These are phyloP conservation scores for Hybognathus amarus DNA, from an alignment of 2,797 vertebrate species.

Conservation along the genomic window DNA sequence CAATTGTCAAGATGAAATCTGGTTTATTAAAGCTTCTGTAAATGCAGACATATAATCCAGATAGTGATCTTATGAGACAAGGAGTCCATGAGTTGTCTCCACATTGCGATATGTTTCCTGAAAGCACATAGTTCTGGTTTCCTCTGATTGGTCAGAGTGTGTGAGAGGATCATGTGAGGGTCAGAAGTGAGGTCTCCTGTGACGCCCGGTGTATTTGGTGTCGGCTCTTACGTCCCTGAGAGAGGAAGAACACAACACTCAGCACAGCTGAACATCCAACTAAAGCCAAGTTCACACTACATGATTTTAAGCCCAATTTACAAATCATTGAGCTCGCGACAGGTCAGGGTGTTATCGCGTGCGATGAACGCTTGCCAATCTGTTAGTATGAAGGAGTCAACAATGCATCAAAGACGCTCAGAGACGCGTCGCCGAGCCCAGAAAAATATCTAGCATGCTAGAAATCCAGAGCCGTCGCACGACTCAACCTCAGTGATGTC, in stretches of 20 bases:
- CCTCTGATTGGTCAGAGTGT: background rate
- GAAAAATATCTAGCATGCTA: too few species aligned
- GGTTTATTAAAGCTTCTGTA: slow-evolving; percentile 1
- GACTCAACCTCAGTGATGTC: too few species aligned
- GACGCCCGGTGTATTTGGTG: slow-evolving; percentile 91
- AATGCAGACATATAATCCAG: background rate
- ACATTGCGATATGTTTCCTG: background rate
- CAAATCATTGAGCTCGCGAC: too few species aligned
- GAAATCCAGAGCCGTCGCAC: too few species aligned
- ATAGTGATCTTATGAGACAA: background rate
- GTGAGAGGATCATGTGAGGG: background rate
- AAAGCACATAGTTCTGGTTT: background rate
- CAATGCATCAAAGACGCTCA: too few species aligned
- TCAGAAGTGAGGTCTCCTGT: slow-evolving; percentile 89
- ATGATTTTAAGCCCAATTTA: too few species aligned
- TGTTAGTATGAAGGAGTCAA: too few species aligned
- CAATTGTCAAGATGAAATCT: background rate
- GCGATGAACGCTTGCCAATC: too few species aligned
- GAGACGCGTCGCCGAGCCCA: too few species aligned
- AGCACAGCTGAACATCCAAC: slow-evolving; percentile 18
- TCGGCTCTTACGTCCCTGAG: slow-evolving; percentile 89
- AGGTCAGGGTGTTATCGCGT: too few species aligned
- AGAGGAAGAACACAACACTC: slow-evolving; percentile 50
- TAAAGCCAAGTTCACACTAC: too few species aligned
- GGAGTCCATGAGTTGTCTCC: background rate